These are phyloP conservation scores for Plecotus auritus DNA, from an alignment of 2,113 vertebrate species.

Conservation along the genomic window DNA sequence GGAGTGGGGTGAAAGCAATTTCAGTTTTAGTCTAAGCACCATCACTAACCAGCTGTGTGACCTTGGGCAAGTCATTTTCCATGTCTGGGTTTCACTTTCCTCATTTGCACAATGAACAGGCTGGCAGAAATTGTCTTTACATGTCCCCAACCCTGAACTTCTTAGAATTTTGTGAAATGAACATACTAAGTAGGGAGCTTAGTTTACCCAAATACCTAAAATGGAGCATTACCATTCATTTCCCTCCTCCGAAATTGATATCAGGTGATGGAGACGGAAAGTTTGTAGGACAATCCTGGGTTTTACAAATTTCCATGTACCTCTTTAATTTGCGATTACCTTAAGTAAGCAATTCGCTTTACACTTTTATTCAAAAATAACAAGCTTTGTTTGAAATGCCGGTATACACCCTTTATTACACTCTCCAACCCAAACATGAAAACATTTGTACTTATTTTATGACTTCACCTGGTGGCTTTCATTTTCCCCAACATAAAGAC, in stretches of 20 bases:
- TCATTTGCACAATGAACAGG: not conserved
- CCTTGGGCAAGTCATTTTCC: not conserved
- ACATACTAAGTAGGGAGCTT: not conserved
- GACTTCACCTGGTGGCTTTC: constrained; percentile 86
- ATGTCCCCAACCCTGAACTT: not conserved
- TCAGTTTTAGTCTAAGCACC: not conserved
- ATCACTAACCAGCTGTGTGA: not conserved
- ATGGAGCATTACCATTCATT: constrained; percentile 53
- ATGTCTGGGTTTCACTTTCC: not conserved
- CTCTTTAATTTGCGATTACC: constrained; percentile 75
- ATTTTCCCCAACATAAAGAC: constrained; percentile 83
- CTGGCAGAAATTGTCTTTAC: not conserved
- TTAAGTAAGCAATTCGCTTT: constrained; percentile 74
- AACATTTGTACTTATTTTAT: constrained; percentile 80
- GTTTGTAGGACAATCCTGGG: constrained; percentile 70
- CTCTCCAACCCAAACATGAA: constrained; percentile 81
- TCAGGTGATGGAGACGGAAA: constrained; percentile 70
- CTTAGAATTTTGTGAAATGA: not conserved
- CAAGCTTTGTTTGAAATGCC: constrained; percentile 77
- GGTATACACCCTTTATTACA: constrained; percentile 75
- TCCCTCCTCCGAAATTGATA: constrained; percentile 52
- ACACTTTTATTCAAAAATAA: constrained; percentile 74
- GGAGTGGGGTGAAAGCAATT: not conserved
- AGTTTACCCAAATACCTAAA: constrained; percentile 52
- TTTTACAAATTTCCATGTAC: constrained; percentile 71